Evolutionary conservation across 2,797 vertebrate genomes (phyloP), one percentile per base, ranked within the genome.

Genomic region (Amblyraja radiata): DNA sequence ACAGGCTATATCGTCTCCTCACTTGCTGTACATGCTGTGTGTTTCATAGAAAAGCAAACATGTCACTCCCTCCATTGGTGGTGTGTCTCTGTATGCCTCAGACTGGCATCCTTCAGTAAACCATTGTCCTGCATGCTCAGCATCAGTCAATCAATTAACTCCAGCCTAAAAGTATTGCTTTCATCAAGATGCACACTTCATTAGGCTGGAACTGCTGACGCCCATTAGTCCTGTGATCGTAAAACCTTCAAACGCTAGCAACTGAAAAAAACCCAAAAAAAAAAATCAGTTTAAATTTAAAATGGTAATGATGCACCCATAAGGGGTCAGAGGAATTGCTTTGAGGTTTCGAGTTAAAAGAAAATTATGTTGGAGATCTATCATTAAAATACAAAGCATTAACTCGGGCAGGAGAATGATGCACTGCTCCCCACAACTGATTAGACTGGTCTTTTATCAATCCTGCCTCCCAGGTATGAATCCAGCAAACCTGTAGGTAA

Each of bases 141-240:
- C 93, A 79, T 3, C 90, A 95, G 96, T 94, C 95, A 93, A 96
- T 96, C 96, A 96, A 93, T 96, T 96, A 96, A 96, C 95, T 95
- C 95, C 93, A 95, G 94, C 95, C 95, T 95, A 95, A 63, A 77
- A 94, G 95, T 95, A 95, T 95, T 95, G 94, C 95, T 95, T 94
- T 95, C 95, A 93, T 94, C 94, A 95, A 93, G 94, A 93, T 94
- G 93, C 94, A 94, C 94, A 94, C 95, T 95, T 94, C 94, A 93
- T 94, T 93, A 95, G 94, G 95, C 93, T 93, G 93, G 58, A 46
- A 68, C 94, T 74, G 94, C 94, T 94, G 94, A 94, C 93, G 94
- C 94, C 94, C 93, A 95, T 95, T 94, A 94, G 93, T 81, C 71
- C 32, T 32, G 32, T 39, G 81, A 71, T 86, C 54, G 46, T 91